Base-by-base conservation (phyloP, 2,113 vertebrate species). In the Grus americana region DNA sequence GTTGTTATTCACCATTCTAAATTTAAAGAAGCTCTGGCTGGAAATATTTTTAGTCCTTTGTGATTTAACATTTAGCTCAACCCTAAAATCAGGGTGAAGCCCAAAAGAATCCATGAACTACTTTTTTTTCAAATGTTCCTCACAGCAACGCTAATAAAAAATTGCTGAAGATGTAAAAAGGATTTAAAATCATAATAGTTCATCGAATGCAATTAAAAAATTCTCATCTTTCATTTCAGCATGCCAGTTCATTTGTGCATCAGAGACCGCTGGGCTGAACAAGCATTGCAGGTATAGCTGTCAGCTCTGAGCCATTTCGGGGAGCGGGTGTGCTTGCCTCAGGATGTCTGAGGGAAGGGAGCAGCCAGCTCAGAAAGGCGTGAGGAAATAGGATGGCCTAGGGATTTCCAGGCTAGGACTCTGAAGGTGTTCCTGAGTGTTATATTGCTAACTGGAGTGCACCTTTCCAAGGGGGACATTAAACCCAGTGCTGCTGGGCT, bases 161-260 rank as follows among this genome's bases (percentile, higher is more conserved):
- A 85, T 54, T 85, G 78, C 66, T 88, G 83, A 93, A 91, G 62
- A 83, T n/a, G 17, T 83, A 70, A 86, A 92, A 93, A 88, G 10
- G 40, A 65, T 76, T 93, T 22, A 58, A 93, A 88, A 73, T 52
- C 67, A 11, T 55, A 87, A 68, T 12, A 72, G 59, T 65, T 95
- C 49, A 38, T 50, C 0, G 0, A 78, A 87, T 62, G 32, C 49
- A 88, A 90, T 93, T 93, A 68, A 72, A 87, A 93, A 65, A 4
- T 54, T 85, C 40, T 95, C 34, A 46, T 91, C 58, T 88, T 86
- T 75, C 46, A 38, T 86, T 90, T 83, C 67, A 72, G 44, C 9
- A 10, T 79, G 44, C 42, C 1, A 3, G 32, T 70, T 88, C 8
- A 0, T 73, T 90, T 76, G 50, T 32, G 47, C 75, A 59, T 73